phyloP scores from a whole-genome alignment of 2,888 invertebrate genomes.

The Tridacna gigas region DNA sequence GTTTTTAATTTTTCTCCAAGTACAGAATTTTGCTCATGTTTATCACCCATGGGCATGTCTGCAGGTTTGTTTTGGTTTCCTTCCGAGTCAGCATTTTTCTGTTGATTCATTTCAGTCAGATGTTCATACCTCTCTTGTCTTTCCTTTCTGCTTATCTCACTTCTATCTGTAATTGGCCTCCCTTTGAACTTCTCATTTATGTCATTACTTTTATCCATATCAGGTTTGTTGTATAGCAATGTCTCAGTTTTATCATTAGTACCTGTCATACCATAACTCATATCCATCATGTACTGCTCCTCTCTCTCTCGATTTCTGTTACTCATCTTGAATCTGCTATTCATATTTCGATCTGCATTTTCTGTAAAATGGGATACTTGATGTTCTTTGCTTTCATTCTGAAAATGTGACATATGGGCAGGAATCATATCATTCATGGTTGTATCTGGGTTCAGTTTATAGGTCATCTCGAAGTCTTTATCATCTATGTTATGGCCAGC shows the following conservation, averaged over 20 bases:
- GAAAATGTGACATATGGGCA: background rate
- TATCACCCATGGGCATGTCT: background rate
- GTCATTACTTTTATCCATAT: too few species aligned
- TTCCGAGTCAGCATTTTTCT: background rate
- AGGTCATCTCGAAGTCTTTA: constrained; percentile 24
- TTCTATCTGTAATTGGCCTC: constrained; percentile 17
- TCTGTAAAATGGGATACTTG: background rate
- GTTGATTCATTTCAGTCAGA: background rate
- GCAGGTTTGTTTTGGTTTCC: background rate
- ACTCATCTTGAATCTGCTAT: constrained; percentile 17
- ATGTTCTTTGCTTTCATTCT: background rate
- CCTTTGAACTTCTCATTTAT: background rate
- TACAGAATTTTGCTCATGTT: background rate
- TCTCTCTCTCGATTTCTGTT: constrained; percentile 44
- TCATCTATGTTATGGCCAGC: constrained; percentile 27
- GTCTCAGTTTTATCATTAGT: constrained; percentile 4
- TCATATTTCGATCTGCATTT: constrained; percentile 20
- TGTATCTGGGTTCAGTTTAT: constrained; percentile 14
- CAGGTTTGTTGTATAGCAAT: background rate
- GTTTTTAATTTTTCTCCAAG: background rate
- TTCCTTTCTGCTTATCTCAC: constrained; percentile 23
- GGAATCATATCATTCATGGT: constrained; percentile 16
- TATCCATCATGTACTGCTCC: constrained; percentile 60
- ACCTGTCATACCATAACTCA: constrained; percentile 41
- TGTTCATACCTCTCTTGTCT: constrained; percentile 4